Evolutionary conservation across 23 tunicate genomes (phyloP), one percentile per base, ranked within the genome.

Genomic region (Corella eumyota): DNA sequence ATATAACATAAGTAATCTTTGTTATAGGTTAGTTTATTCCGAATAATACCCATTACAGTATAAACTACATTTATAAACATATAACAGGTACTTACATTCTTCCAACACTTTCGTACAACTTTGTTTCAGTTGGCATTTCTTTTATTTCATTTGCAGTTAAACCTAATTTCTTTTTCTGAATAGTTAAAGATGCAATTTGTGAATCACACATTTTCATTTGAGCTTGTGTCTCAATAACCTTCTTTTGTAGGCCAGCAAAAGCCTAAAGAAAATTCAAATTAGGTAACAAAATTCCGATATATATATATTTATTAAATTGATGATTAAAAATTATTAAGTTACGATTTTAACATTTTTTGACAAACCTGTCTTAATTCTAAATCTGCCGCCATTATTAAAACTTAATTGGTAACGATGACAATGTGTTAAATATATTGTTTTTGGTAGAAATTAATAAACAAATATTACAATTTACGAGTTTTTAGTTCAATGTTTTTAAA

Each of bases 131-230:
- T 17, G 86, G 87, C 37, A 73, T 34, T 4, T 59, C 32, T 1
- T 50, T 7, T 23, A 87, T 56, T 72, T 87, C 82, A 2, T 37
- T 48, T 27, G 66, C 36, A 1, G 96, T 78, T 6, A 87, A 45
- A 25, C 22, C 70, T 38, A 59, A 23, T 56, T 83, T 71, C 31
- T 65, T 72, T 61, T 72, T 73, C 51, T 78, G 68, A 4, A 64
- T 29, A 19, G 30, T 45, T 15, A 78, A 45, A 21, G 68, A 36
- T 5, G 36, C 40, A 25, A 78, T 72, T 67, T 87, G 96, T 3
- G 66, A 66, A 45, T 87, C 96, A 34, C 80, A 75, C 5, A 87
- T 67, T 23, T 61, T 78, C 56, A 78, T 67, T 60, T 87, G 96
- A 0, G 71, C 24, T 47, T 78, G 85, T 0, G 80, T 78, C 32